These are phyloP conservation scores for Drosophila differens DNA, from an alignment of 2,888 invertebrate species.

Conservation along the genomic window DNA sequence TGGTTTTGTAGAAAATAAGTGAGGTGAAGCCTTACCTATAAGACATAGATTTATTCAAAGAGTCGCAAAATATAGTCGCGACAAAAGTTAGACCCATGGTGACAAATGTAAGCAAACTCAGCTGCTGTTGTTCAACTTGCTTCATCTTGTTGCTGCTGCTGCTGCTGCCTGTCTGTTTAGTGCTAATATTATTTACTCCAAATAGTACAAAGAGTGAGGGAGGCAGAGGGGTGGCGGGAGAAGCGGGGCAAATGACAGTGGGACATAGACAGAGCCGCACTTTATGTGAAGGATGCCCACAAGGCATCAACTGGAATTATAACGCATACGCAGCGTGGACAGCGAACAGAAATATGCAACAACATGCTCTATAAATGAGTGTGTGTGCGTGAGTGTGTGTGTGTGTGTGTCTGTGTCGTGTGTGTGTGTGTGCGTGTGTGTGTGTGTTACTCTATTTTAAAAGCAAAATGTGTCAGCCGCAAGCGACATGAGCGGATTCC, in stretches of 20 bases:
- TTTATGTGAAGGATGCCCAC: constrained; percentile 74
- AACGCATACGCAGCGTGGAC: constrained; percentile 56
- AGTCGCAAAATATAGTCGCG: too few relatives aligned
- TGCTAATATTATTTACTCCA: constrained; percentile 74
- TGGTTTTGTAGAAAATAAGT: too few relatives aligned
- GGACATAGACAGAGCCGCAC: constrained; percentile 69
- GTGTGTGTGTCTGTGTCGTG: neutral
- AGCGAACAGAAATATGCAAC: constrained; percentile 59
- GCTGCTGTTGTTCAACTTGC: constrained; percentile 13
- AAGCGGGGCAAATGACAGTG: constrained; percentile 43
- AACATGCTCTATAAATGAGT: constrained; percentile 21
- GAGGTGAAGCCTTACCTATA: neutral
- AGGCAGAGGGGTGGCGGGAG: neutral
- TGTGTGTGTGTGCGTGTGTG: neutral
- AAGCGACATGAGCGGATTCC: constrained; percentile 43
- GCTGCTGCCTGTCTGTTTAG: constrained; percentile 55
- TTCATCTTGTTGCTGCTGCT: constrained; percentile 6
- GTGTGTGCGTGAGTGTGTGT: neutral
- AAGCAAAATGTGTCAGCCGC: constrained; percentile 59
- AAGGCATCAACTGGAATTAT: constrained; percentile 73
- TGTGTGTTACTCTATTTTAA: constrained; percentile 52
- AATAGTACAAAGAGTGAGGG: neutral
- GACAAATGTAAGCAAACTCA: constrained; percentile 11
- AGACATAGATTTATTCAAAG: neutral
- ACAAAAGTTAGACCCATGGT: neutral